Conservation (phyloP, 2,888 invertebrate genomes). For the Elaeidobius kamerunicus region DNA sequence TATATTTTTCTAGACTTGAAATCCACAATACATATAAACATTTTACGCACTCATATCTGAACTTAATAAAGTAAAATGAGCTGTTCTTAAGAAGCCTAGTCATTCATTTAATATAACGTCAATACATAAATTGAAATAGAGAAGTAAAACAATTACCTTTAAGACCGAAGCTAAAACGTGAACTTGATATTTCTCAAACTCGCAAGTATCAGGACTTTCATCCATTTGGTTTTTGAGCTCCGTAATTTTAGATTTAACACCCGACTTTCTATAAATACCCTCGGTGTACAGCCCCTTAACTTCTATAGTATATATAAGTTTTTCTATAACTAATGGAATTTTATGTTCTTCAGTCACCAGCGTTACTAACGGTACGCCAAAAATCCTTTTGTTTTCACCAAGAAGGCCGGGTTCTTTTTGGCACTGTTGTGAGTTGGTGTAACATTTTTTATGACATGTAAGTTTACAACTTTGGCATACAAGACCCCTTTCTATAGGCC, state of each 20-base stretch:
- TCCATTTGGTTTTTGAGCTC: constrained; percentile 74
- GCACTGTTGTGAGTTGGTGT: constrained; percentile 64
- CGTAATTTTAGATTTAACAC: constrained; percentile 78
- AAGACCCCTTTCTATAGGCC: constrained; percentile 90
- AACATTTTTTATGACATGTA: constrained; percentile 93
- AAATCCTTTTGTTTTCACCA: constrained; percentile 63
- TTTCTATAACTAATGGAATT: constrained; percentile 85
- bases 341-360: constrained; percentile 73
- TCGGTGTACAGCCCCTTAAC: constrained; percentile 89
- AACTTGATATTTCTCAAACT: constrained; percentile 72
- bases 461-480: constrained; percentile 79
- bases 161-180: constrained; percentile 88
- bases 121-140: too few species aligned
- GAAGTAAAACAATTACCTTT: too few species aligned
- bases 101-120: too few species aligned
- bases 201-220: constrained; percentile 68
- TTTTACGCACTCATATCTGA: too few species aligned
- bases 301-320: constrained; percentile 86
- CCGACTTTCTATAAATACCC: constrained; percentile 91
- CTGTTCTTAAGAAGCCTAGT: too few species aligned
- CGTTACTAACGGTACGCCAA: constrained; percentile 75
- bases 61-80: too few species aligned
- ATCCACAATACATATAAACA: too few species aligned
- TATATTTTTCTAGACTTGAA: too few species aligned
- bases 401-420: constrained; percentile 51